Conservation (phyloP, 2,113 vertebrate genomes). For the Melanerpes formicivorus region DNA sequence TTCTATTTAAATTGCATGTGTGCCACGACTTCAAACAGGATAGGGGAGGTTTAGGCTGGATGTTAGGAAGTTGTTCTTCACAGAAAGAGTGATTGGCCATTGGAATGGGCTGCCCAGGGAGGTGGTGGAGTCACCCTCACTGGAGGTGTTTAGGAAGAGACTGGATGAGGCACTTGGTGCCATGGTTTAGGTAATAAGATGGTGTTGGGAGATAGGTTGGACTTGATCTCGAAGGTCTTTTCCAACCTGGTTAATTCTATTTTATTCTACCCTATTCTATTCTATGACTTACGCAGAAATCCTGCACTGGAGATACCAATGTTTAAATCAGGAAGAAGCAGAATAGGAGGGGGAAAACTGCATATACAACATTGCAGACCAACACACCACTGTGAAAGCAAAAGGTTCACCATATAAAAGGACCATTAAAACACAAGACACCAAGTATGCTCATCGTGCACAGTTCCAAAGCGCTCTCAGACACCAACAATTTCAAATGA, state of each 20-base stretch:
- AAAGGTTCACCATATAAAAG: neutral
- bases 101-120: no score
- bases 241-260: no score
- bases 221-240: no score
- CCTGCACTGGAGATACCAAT: neutral
- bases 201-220: no score
- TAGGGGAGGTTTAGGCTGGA: no score
- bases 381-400: neutral
- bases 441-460: neutral
- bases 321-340: fast-evolving
- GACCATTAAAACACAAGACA: neutral
- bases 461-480: neutral
- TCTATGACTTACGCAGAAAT: neutral
- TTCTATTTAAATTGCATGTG: neutral
- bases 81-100: no score
- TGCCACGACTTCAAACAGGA: neutral
- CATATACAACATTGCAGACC: neutral
- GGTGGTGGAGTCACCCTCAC: no score
- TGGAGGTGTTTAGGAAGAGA: no score
- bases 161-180: no score
- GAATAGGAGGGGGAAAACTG: neutral
- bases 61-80: no score
- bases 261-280: no score
- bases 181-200: no score
- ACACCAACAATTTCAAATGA: neutral